Percentiles rank a stretch among this genome's conserved stretches.
These are phyloP conservation scores for Axis porcinus DNA, from an alignment of 2,113 vertebrate genomes.

Conservation along the genomic window DNA sequence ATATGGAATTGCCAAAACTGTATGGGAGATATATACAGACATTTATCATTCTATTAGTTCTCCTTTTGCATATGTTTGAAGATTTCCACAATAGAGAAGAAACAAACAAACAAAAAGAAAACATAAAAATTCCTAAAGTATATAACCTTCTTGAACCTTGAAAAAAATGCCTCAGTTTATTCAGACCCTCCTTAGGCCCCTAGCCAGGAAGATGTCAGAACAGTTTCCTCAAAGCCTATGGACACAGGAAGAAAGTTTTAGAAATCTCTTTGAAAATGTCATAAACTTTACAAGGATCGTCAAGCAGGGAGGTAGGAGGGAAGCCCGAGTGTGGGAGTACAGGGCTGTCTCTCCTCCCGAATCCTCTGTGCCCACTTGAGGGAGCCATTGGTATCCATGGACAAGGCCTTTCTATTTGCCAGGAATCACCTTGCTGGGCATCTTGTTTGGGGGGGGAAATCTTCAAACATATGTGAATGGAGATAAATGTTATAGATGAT, in stretches of 20 bases:
- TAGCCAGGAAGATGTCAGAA: not conserved
- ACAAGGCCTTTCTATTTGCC: too few relatives aligned
- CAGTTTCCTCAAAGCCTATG: not conserved
- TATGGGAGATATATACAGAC: not conserved
- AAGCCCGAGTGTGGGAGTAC: not conserved
- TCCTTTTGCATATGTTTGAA: not conserved
- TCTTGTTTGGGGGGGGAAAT: not conserved
- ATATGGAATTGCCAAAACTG: not conserved
- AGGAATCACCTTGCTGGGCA: not conserved
- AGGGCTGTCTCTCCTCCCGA: not conserved
- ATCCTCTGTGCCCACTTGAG: not conserved
- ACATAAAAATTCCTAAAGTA: not conserved
- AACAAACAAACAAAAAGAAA: not conserved
- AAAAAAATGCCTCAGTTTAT: not conserved
- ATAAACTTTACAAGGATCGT: not conserved
- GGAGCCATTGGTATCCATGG: not conserved
- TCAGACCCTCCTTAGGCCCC: not conserved
- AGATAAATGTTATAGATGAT: not conserved
- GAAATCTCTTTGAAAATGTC: not conserved
- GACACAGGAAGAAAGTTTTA: not conserved
- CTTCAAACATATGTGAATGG: not conserved
- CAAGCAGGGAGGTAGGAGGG: not conserved
- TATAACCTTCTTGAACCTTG: not conserved
- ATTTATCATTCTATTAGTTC: not conserved
- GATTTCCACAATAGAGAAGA: not conserved